These are phyloP conservation scores for Eupithecia abbreviata DNA, from an alignment of 2,888 invertebrate genomes.

Conservation along the genomic window DNA sequence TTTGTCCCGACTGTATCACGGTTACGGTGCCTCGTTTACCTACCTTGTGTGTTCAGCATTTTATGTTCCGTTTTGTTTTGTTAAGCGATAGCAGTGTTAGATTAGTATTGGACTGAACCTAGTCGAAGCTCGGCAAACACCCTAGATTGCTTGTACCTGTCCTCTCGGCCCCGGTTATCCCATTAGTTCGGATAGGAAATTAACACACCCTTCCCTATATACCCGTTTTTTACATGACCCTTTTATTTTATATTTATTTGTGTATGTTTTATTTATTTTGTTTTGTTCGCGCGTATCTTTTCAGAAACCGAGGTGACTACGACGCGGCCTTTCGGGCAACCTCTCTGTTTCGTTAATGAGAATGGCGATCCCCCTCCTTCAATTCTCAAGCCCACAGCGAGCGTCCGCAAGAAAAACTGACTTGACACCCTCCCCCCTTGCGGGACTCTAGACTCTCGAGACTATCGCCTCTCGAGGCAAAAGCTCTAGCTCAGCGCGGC, in stretches of 20 bases:
- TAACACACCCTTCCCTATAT: conserved; percentile 20
- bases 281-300: conserved; percentile 74
- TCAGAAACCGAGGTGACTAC: conserved; percentile 83
- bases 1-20: conserved; percentile 73
- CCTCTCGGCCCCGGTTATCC: conserved; percentile 60
- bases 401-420: conserved; percentile 82
- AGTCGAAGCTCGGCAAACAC: conserved; percentile 76
- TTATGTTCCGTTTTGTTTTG: conserved; percentile 64
- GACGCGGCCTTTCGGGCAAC: conserved; percentile 90
- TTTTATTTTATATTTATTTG: conserved; percentile 46
- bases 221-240: conserved; percentile 44
- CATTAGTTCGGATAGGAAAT: conserved; percentile 28
- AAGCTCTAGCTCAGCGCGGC: conserved; percentile 69
- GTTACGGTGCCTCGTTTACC: conserved; percentile 74
- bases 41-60: conserved; percentile 73
- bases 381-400: conserved; percentile 80
- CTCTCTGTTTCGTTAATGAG: conserved; percentile 87
- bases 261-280: conserved; percentile 69
- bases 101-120: conserved; percentile 69
- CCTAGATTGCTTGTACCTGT: conserved; percentile 74
- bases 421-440: conserved; percentile 55
- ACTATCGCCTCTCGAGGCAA: conserved; percentile 63
- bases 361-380: conserved; percentile 82
- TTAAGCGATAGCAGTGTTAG: conserved; percentile 79
- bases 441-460: conserved; percentile 61